These are phyloP conservation scores for Pipa parva DNA, from an alignment of 2,113 vertebrate species.

Conservation along the genomic window DNA sequence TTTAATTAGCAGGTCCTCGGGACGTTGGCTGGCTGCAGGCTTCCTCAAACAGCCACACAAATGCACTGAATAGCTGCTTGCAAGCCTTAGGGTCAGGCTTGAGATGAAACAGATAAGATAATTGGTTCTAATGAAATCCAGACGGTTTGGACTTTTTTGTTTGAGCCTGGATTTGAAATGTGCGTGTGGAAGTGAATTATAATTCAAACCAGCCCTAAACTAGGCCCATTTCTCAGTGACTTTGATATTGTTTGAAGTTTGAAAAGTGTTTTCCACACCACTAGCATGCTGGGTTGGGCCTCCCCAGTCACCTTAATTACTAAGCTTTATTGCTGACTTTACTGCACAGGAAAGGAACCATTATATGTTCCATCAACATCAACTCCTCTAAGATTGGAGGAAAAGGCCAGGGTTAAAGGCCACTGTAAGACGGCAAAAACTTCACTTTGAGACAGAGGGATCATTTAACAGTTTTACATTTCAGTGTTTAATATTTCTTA, in stretches of 20 bases:
- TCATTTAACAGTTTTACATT: conserved; percentile 78
- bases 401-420: conserved; percentile 91
- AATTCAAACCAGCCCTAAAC: conserved; percentile 96
- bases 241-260: conserved; percentile 98
- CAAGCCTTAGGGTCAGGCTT: conserved; percentile 92
- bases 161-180: conserved; percentile 94
- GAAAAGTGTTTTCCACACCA: conserved; percentile 84
- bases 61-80: conserved; percentile 78
- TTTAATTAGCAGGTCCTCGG: conserved; percentile 93
- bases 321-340: conserved; percentile 95
- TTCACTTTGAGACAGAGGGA: conserved; percentile 80
- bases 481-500: conserved; percentile 62
- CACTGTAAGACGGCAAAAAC: conserved; percentile 78
- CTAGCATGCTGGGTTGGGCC: conserved; percentile 86
- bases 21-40: conserved; percentile 84
- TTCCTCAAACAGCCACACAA: conserved; percentile 89
- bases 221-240: conserved; percentile 78
- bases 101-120: conserved; percentile 99
- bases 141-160: conserved; percentile 84
- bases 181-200: conserved; percentile 79
- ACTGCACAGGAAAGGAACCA: conserved; percentile 94
- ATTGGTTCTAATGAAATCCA: conserved; percentile 99
- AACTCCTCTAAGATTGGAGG: conserved; percentile 86
- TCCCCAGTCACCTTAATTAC: conserved; percentile 98
- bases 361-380: conserved; percentile 97